These are phyloP conservation scores for Chironomus riparius DNA, from an alignment of 2,888 invertebrate genomes.

Conservation along the genomic window DNA sequence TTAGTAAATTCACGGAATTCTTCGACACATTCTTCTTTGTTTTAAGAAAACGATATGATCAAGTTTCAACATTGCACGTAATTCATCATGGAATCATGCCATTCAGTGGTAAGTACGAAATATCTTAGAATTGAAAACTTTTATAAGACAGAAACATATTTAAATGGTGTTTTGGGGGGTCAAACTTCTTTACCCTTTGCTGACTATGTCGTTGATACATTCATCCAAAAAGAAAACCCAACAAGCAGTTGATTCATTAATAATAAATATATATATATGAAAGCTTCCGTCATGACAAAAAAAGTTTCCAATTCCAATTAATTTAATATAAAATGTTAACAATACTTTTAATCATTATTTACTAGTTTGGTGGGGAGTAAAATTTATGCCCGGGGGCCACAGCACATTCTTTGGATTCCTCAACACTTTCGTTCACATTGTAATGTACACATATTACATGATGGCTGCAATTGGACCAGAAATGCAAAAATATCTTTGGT, in stretches of 20 bases:
- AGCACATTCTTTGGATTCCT: background rate
- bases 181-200: too few relatives aligned
- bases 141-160: too few relatives aligned
- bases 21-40: slow-evolving; percentile 92
- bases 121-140: background rate
- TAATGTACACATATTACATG: background rate
- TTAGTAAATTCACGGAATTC: slow-evolving; percentile 91
- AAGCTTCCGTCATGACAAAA: background rate
- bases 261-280: too few relatives aligned
- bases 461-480: background rate
- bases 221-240: background rate
- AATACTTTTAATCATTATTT: too few relatives aligned
- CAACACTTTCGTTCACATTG: background rate
- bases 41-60: slow-evolving; percentile 84
- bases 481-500: background rate
- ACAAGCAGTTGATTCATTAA: background rate
- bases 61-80: slow-evolving; percentile 83
- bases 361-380: slow-evolving; percentile 77
- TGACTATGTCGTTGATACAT: too few relatives aligned
- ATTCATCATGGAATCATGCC: slow-evolving; percentile 96
- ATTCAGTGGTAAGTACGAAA: slow-evolving; percentile 38
- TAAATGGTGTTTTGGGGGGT: too few relatives aligned
- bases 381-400: slow-evolving; percentile 74
- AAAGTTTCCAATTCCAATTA: background rate
- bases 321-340: slow-evolving; percentile 41